These are phyloP conservation scores for Hyperoodon ampullatus DNA, from an alignment of 2,113 vertebrate genomes.

Conservation along the genomic window DNA sequence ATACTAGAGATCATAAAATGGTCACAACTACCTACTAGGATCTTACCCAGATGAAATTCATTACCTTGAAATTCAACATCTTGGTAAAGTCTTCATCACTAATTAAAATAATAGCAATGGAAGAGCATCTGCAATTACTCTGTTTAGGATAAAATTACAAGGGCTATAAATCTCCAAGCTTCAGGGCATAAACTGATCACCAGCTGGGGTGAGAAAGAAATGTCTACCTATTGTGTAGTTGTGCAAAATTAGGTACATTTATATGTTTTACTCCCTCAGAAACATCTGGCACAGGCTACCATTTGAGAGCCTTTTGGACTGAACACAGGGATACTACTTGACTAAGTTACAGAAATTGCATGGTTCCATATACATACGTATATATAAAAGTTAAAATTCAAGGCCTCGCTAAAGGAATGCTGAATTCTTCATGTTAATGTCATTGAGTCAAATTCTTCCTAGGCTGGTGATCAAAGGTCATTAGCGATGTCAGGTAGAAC, in stretches of 20 bases:
- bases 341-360: not conserved
- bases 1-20: not conserved
- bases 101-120: conserved; percentile 79
- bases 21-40: conserved; percentile 34
- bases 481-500: not conserved
- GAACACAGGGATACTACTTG: not conserved
- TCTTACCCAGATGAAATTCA: conserved; percentile 63
- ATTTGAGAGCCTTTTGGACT: conserved; percentile 36
- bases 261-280: conserved; percentile 64
- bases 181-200: conserved; percentile 78
- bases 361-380: not conserved
- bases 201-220: conserved; percentile 79
- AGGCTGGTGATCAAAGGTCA: not conserved
- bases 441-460: conserved; percentile 37
- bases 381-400: not conserved
- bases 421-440: not conserved
- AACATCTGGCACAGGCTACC: conserved; percentile 74
- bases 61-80: conserved; percentile 69
- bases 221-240: conserved; percentile 78
- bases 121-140: conserved; percentile 76
- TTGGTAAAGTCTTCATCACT: conserved; percentile 73
- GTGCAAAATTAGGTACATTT: conserved; percentile 80
- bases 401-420: not conserved
- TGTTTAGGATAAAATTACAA: conserved; percentile 81
- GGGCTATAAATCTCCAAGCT: conserved; percentile 81